A percentile compares a stretch with the other conserved stretches of the same genome.
Evolutionary conservation across 53 echinoderm and acorn worm genomes (phyloP).

Genomic region (Mesocentrotus franciscanus): DNA sequence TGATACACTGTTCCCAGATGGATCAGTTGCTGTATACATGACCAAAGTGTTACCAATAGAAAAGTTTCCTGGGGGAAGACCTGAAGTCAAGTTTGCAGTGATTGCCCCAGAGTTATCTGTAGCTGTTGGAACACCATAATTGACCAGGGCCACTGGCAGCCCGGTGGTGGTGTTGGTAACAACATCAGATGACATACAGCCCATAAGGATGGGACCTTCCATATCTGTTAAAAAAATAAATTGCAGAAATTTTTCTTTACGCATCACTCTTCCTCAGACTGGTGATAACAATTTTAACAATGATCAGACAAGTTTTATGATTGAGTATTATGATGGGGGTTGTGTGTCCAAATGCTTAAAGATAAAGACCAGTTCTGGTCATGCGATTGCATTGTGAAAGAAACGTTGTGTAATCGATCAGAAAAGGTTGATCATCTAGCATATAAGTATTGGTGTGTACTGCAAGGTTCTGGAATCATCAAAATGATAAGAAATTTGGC

Average conservation of each 20-base stretch:
- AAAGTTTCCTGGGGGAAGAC: conserved; percentile 22
- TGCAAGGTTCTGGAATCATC: too few species aligned
- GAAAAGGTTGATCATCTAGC: too few species aligned
- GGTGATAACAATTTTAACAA: background rate
- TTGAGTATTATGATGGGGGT: too few species aligned
- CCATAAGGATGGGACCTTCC: conserved; percentile 48
- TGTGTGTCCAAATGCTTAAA: too few species aligned
- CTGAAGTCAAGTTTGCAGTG: background rate
- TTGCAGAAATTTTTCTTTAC: background rate
- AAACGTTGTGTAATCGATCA: too few species aligned
- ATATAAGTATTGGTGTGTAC: too few species aligned
- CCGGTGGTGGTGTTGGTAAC: conserved; percentile 48
- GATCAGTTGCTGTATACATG: conserved; percentile 45
- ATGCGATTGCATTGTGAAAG: too few species aligned
- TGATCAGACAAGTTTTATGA: too few species aligned
- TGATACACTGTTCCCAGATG: conserved; percentile 1
- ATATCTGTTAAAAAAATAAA: conserved; percentile 28
- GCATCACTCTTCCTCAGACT: background rate
- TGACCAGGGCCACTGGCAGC: conserved; percentile 42
- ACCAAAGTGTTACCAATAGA: conserved; percentile 10
- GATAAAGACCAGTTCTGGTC: too few species aligned
- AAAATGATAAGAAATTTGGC: too few species aligned
- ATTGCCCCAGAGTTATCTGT: conserved; percentile 68
- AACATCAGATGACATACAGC: conserved; percentile 57
- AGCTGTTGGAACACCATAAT: conserved; percentile 56